Evolutionary conservation across 2,888 invertebrate species (phyloP).

Genomic region (Vandiemenella viatica): DNA sequence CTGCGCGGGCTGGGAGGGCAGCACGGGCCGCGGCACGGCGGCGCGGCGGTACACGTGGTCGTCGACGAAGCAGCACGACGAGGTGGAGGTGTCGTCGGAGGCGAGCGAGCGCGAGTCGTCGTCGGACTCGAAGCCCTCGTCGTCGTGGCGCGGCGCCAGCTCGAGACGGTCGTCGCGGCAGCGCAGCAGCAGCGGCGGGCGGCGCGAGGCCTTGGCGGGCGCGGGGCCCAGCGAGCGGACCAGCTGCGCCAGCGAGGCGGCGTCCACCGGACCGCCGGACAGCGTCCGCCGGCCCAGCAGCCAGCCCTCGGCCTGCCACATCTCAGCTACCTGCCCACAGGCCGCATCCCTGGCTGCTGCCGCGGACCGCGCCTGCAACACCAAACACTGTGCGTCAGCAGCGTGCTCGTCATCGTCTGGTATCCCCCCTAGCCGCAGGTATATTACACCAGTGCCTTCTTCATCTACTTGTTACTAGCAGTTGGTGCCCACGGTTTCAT

Average conservation of each 20-base stretch:
- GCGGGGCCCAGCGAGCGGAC: slow-evolving; percentile 14
- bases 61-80: slow-evolving; percentile 16
- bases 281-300: slow-evolving; percentile 19
- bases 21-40: slow-evolving; percentile 3
- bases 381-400: no score
- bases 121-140: slow-evolving; percentile 36
- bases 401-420: no score
- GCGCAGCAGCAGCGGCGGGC: slow-evolving; percentile 10
- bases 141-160: slow-evolving; percentile 17
- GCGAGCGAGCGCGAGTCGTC: slow-evolving; percentile 22
- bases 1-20: slow-evolving; percentile 5
- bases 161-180: slow-evolving; percentile 9
- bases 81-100: slow-evolving; percentile 17
- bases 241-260: slow-evolving; percentile 17
- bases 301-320: slow-evolving; percentile 18
- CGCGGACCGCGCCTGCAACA: neutral
- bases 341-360: neutral
- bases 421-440: no score
- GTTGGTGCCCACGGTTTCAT: no score
- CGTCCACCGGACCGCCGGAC: slow-evolving; percentile 18
- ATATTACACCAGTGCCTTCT: no score
- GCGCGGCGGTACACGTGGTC: slow-evolving; percentile 16
- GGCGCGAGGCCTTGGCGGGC: neutral
- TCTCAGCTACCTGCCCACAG: neutral
- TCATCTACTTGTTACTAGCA: no score